Evolutionary conservation across 2,797 vertebrate genomes (phyloP).

Genomic region (Betta splendens): DNA sequence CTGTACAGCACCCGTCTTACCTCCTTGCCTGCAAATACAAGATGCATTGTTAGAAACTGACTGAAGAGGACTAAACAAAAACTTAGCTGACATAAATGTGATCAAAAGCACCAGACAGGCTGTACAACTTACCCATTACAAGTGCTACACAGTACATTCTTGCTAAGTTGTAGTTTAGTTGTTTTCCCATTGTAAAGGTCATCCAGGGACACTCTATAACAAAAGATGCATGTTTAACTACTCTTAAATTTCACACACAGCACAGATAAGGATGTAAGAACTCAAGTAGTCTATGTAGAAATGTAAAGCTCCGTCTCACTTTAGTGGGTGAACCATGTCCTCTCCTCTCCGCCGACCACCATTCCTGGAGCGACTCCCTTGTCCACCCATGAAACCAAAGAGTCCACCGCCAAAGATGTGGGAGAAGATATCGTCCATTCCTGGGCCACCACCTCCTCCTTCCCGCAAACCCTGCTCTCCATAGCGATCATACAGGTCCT

Average conservation of each 20-base stretch:
- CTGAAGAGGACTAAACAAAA: background rate
- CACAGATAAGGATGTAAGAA: background rate
- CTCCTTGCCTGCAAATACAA: slow-evolving; percentile 89
- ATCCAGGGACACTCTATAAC: slow-evolving; percentile 92
- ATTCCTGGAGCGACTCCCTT: slow-evolving; percentile 90
- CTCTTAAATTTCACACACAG: background rate
- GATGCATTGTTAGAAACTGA: background rate
- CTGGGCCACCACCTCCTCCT: slow-evolving; percentile 92
- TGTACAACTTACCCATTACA: slow-evolving; percentile 92
- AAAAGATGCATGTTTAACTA: slow-evolving; percentile 12
- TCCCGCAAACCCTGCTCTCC: slow-evolving; percentile 97
- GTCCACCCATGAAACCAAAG: slow-evolving; percentile 97
- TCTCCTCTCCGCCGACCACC: slow-evolving; percentile 96
- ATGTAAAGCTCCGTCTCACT: slow-evolving; percentile 78
- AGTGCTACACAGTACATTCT: slow-evolving; percentile 96
- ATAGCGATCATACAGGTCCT: slow-evolving; percentile 95
- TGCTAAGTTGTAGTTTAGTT: slow-evolving; percentile 98
- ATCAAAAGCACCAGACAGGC: background rate
- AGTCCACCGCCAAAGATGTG: slow-evolving; percentile 98
- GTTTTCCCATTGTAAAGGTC: slow-evolving; percentile 99
- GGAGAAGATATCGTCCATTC: slow-evolving; percentile 99
- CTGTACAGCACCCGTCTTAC: slow-evolving; percentile 96
- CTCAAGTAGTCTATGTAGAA: background rate
- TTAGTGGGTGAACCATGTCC: slow-evolving; percentile 98
- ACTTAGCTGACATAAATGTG: background rate